Evolutionary conservation across 1,140 invertebrate species (phyloP).

Genomic region (Aphaenogaster ashmeadi): DNA sequence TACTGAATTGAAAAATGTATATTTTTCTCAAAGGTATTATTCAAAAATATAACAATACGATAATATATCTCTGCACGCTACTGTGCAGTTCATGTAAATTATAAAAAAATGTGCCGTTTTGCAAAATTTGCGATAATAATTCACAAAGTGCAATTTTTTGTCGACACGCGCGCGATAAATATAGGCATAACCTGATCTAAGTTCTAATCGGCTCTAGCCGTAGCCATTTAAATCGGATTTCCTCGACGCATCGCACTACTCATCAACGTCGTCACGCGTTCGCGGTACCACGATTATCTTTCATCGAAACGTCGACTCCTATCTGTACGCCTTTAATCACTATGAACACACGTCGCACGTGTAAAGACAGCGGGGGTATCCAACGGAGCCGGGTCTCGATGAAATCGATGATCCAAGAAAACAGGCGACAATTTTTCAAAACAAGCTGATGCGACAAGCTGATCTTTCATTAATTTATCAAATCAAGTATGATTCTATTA

Average conservation of each 20-base stretch:
- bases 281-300: slow-evolving; percentile 38
- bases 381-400: neutral
- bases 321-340: neutral
- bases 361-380: neutral
- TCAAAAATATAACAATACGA: too few relatives aligned
- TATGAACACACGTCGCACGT: neutral
- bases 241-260: slow-evolving; percentile 11
- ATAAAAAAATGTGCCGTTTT: neutral
- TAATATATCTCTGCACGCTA: neutral
- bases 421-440: neutral
- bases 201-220: slow-evolving; percentile 4
- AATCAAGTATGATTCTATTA: neutral
- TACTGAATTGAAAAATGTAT: neutral
- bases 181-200: slow-evolving; percentile 4
- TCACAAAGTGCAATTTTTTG: neutral
- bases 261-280: slow-evolving; percentile 17
- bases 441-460: neutral
- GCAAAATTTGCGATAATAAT: neutral
- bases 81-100: neutral
- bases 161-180: neutral
- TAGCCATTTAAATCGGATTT: slow-evolving; percentile 48
- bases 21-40: neutral
- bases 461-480: neutral
- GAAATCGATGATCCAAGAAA: neutral
- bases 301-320: slow-evolving; percentile 20